phyloP scores from a whole-genome alignment of 2,888 invertebrate genomes.

The Steinernema carpocapsae region DNA sequence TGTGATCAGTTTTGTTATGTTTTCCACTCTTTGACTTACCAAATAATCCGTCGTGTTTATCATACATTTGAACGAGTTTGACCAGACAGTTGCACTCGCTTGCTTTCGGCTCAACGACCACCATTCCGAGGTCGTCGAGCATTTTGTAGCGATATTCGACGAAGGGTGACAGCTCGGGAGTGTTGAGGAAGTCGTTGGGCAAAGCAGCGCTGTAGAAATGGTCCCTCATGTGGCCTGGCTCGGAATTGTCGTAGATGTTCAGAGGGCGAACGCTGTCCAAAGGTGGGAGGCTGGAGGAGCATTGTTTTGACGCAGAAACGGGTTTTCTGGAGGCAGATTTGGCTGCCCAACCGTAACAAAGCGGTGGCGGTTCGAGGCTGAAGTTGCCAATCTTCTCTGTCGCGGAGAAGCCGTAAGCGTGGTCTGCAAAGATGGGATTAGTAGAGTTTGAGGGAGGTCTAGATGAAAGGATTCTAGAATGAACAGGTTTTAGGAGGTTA shows the following conservation, averaged over 20 bases:
- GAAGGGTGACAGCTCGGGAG: conserved; percentile 30
- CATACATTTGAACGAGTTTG: conserved; percentile 49
- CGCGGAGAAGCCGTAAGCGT: conserved; percentile 54
- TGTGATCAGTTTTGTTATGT: conserved; percentile 14
- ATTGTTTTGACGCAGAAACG: conserved; percentile 38
- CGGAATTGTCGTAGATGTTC: conserved; percentile 49
- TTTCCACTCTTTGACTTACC: conserved; percentile 41
- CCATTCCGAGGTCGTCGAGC: conserved; percentile 46
- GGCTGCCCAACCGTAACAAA: conserved; percentile 54
- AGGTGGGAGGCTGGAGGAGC: conserved; percentile 39
- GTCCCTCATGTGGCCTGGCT: conserved; percentile 46
- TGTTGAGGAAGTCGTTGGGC: conserved; percentile 42
- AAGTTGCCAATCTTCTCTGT: conserved; percentile 46
- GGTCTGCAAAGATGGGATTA: conserved; percentile 42
- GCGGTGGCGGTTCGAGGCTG: conserved; percentile 49
- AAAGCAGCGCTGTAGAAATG: conserved; percentile 52
- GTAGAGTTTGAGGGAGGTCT: too few relatives aligned
- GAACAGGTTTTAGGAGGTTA: too few relatives aligned
- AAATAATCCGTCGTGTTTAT: conserved; percentile 51
- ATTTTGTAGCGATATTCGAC: conserved; percentile 35
- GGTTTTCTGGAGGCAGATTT: not conserved
- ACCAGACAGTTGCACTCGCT: conserved; percentile 51
- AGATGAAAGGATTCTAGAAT: too few relatives aligned
- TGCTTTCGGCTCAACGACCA: conserved; percentile 45
- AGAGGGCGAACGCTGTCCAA: conserved; percentile 40